These are phyloP conservation scores for Periparus ater DNA, from an alignment of 2,797 vertebrate species.

Conservation along the genomic window DNA sequence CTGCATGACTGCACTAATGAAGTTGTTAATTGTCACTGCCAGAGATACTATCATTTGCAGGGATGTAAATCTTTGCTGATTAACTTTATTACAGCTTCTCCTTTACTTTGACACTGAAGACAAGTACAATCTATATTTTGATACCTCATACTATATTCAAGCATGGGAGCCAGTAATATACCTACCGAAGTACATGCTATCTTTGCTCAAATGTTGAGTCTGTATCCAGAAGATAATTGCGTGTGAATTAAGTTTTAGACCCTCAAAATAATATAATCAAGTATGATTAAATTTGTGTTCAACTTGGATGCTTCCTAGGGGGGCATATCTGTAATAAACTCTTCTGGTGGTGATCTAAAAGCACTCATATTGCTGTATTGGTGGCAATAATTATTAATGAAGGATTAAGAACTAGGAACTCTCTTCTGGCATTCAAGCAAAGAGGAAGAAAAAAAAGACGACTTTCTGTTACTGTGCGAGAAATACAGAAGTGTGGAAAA, in stretches of 20 bases:
- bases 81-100: neutral
- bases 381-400: neutral
- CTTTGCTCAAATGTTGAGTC: neutral
- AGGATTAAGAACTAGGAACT: neutral
- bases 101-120: neutral
- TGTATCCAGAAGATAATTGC: neutral
- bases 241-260: neutral
- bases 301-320: neutral
- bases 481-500: neutral
- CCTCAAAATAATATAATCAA: neutral
- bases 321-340: neutral
- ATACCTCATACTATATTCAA: neutral
- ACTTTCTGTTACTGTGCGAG: neutral
- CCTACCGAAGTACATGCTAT: neutral
- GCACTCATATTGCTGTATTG: neutral
- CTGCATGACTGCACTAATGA: neutral
- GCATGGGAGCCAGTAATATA: neutral
- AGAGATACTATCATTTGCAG: neutral
- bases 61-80: neutral
- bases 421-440: neutral
- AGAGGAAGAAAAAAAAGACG: neutral
- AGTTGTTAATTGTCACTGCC: neutral
- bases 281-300: neutral
- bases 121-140: neutral
- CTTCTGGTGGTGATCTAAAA: neutral